Percentiles rank a stretch among this genome's conserved stretches.
phyloP scores from a whole-genome alignment of 2,113 vertebrate genomes.

The Scomber scombrus region DNA sequence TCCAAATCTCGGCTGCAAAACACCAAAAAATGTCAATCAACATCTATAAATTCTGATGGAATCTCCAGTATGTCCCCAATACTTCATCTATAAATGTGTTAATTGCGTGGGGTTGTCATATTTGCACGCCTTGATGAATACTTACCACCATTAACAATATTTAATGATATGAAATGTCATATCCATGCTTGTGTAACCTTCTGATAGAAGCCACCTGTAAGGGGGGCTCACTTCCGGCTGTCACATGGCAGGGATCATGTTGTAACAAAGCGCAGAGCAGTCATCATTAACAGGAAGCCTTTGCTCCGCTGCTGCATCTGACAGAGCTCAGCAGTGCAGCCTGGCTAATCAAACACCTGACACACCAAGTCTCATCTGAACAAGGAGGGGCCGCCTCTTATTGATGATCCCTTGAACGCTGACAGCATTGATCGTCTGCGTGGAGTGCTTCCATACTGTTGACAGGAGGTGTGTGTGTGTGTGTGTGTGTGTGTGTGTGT shows the following conservation, averaged over 20 bases:
- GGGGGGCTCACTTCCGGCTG: neutral
- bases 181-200: neutral
- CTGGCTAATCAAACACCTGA: constrained; percentile 59
- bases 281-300: constrained; percentile 18
- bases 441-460: constrained; percentile 30
- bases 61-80: too few species aligned
- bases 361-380: constrained; percentile 26
- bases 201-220: neutral
- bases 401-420: constrained; percentile 25
- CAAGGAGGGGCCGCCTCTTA: constrained; percentile 5
- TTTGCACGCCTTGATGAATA: neutral
- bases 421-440: constrained; percentile 24
- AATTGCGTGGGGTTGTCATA: too few species aligned
- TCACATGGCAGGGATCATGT: neutral
- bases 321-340: constrained; percentile 18
- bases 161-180: neutral
- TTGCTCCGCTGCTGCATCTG: constrained; percentile 19
- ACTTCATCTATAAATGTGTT: too few species aligned
- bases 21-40: too few species aligned
- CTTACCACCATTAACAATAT: neutral
- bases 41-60: too few species aligned
- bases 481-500: constrained; percentile 6
- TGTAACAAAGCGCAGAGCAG: constrained; percentile 13
- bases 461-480: constrained; percentile 23
- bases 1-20: too few species aligned